Conservation (phyloP, 2,888 invertebrate species). For the Yponomeuta evonymella region DNA sequence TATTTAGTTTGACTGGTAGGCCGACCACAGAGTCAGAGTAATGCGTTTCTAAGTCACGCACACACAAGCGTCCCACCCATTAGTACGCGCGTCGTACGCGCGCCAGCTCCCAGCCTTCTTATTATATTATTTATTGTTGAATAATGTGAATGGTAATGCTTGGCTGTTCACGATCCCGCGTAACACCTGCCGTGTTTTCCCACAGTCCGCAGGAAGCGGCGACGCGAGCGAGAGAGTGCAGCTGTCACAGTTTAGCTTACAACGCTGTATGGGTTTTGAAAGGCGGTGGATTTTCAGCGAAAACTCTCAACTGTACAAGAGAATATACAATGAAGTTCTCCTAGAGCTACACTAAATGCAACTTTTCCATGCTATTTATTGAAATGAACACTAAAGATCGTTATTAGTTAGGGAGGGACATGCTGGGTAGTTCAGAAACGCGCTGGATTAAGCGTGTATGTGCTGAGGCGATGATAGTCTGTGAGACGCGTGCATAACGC, state of each 20-base stretch:
- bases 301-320: background rate
- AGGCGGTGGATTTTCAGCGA: background rate
- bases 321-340: background rate
- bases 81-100: constrained; percentile 66
- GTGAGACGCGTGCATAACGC: constrained; percentile 36
- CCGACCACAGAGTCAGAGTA: background rate
- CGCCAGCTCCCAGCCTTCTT: constrained; percentile 73
- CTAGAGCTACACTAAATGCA: background rate
- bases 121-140: constrained; percentile 76
- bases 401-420: too few species aligned
- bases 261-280: background rate
- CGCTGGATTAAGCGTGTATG: background rate
- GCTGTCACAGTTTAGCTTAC: constrained; percentile 30
- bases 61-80: constrained; percentile 48
- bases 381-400: background rate
- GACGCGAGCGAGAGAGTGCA: constrained; percentile 26
- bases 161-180: constrained; percentile 77
- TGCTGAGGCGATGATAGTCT: background rate
- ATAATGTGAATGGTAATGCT: constrained; percentile 77
- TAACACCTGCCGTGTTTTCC: constrained; percentile 79
- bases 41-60: constrained; percentile 28
- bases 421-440: background rate
- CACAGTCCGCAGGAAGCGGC: constrained; percentile 59
- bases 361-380: background rate
- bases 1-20: background rate